A percentile compares a stretch with the other conserved stretches of the same genome.
Conservation (phyloP, 2,888 invertebrate genomes). For the Nebria salina region DNA sequence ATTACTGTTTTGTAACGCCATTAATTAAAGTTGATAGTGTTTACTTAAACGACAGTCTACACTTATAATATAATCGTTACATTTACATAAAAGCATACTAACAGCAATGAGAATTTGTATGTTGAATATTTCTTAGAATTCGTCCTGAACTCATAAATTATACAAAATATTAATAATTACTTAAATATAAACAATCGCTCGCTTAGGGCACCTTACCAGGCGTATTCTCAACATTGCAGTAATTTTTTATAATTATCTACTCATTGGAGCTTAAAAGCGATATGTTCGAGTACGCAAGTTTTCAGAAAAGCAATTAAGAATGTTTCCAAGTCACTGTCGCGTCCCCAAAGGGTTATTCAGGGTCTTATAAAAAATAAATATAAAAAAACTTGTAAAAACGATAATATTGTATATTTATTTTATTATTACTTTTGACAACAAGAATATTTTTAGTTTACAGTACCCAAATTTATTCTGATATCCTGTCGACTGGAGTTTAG, state of each 20-base stretch:
- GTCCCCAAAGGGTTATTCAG: no score
- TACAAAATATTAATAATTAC: no score
- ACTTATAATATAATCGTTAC: background rate
- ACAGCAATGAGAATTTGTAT: background rate
- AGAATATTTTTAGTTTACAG: background rate
- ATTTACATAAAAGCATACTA: background rate
- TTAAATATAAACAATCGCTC: background rate
- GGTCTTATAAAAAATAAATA: no score
- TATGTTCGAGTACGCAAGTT: no score
- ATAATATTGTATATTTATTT: background rate
- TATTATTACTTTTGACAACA: background rate
- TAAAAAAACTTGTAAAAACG: background rate
- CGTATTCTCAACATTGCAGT: no score
- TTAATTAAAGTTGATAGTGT: background rate
- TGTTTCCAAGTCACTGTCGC: no score
- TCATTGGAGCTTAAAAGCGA: no score
- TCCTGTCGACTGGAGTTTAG: no score
- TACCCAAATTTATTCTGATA: no score
- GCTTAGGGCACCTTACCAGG: background rate
- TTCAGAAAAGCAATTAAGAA: no score
- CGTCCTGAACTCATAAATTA: background rate
- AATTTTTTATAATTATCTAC: no score
- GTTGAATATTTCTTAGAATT: background rate
- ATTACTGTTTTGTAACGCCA: background rate
- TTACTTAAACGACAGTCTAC: background rate